A percentile compares a stretch with the other conserved stretches of the same genome.
Evolutionary conservation across 2,888 invertebrate genomes (phyloP).

Genomic region (Pyrochroa serraticornis): DNA sequence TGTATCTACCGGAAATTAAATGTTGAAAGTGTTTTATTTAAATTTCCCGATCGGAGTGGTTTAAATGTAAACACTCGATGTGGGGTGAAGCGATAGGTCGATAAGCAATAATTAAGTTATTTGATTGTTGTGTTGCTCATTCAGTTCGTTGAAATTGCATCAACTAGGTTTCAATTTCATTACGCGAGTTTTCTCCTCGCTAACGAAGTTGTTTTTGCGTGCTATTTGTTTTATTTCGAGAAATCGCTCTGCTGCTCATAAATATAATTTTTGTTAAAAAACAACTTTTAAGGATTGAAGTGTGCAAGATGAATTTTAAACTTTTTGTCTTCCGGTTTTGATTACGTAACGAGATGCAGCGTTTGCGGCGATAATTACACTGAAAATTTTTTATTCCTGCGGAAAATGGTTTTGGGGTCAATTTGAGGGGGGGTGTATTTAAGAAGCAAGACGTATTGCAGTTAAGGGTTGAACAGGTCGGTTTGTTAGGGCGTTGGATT

Average conservation of each 20-base stretch:
- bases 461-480: constrained; percentile 1
- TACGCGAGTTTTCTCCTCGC: constrained; percentile 24
- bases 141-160: constrained; percentile 23
- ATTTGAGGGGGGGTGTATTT: not conserved
- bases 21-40: too few species aligned
- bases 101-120: constrained; percentile 30
- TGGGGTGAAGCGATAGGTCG: constrained; percentile 1
- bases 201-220: constrained; percentile 28
- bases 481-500: not conserved
- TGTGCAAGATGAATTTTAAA: constrained; percentile 9
- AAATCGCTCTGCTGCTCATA: constrained; percentile 6
- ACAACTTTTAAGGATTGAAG: constrained; percentile 2
- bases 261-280: constrained; percentile 19
- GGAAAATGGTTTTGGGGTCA: not conserved
- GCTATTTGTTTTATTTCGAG: constrained; percentile 18
- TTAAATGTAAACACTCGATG: not conserved
- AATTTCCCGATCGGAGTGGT: not conserved
- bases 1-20: too few species aligned
- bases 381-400: not conserved
- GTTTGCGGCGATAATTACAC: not conserved
- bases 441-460: constrained; percentile 7
- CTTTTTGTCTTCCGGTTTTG: not conserved
- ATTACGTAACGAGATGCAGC: not conserved
- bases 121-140: constrained; percentile 30
- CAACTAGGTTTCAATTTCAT: constrained; percentile 31